phyloP scores from a whole-genome alignment of 2,113 vertebrate species.

The Cheirogaleus medius region DNA sequence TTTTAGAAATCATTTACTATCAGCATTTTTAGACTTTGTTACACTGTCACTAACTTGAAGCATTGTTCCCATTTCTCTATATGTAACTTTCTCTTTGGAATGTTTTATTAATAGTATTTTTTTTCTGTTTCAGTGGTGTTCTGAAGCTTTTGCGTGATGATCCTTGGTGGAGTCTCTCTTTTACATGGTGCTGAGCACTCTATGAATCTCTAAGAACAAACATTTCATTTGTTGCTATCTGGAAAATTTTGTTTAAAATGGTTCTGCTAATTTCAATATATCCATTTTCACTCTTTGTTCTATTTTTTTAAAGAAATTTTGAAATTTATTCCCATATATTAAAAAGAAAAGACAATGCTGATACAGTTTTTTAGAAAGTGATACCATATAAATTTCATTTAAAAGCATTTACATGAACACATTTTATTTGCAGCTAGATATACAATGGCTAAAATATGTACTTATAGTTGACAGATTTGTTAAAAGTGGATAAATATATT shows the following conservation, averaged over 20 bases:
- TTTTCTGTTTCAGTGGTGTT: background rate
- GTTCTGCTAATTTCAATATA: background rate
- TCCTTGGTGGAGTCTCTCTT: background rate
- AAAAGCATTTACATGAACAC: background rate
- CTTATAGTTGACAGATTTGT: background rate
- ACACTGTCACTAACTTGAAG: background rate
- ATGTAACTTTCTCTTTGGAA: background rate
- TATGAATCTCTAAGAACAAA: background rate
- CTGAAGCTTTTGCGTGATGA: background rate
- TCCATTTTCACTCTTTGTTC: background rate
- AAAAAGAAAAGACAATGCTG: background rate
- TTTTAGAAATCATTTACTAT: background rate
- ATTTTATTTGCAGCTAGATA: background rate
- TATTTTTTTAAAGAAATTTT: background rate
- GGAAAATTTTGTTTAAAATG: conserved; percentile 8
- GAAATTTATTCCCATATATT: background rate
- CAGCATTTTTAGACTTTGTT: background rate
- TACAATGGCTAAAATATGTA: background rate
- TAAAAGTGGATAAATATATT: background rate
- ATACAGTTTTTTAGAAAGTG: background rate
- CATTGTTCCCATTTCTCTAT: background rate
- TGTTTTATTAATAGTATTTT: background rate
- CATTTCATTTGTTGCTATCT: background rate
- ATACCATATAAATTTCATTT: background rate
- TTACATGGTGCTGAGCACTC: background rate